A percentile compares a stretch with the other conserved stretches of the same genome.
phyloP scores from a whole-genome alignment of 2,797 vertebrate species.

The Helicolenus hilgendorfi region DNA sequence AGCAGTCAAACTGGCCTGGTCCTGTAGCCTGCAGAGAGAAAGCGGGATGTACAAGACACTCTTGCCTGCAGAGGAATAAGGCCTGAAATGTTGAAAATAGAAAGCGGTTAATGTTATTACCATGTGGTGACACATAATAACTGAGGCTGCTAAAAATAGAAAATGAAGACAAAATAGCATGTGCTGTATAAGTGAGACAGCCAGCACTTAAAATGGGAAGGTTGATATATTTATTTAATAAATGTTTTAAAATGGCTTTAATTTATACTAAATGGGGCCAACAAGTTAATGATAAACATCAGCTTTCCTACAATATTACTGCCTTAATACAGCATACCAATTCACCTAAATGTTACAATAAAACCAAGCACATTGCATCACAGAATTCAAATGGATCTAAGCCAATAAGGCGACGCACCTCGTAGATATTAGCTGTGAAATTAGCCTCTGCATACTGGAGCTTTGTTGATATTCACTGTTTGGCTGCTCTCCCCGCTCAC shows the following conservation, averaged over 20 bases:
- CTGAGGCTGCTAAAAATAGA: not conserved
- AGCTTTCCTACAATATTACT: not conserved
- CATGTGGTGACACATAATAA: not conserved
- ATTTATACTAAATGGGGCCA: not conserved
- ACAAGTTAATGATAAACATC: not conserved
- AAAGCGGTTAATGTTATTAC: constrained; percentile 17
- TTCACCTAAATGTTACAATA: not conserved
- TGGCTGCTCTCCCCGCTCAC: not conserved
- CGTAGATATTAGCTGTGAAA: constrained; percentile 4
- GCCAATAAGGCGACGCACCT: not conserved
- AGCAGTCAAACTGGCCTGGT: not conserved
- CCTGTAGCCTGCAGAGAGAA: not conserved
- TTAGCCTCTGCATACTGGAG: not conserved
- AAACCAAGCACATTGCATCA: constrained; percentile 29
- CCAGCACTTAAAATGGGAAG: not conserved
- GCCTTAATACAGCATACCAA: not conserved
- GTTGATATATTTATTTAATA: not conserved
- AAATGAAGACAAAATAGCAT: not conserved
- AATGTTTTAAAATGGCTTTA: not conserved
- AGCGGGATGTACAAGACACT: not conserved
- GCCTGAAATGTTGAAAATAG: constrained; percentile 3
- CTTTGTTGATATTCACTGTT: not conserved
- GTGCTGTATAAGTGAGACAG: not conserved
- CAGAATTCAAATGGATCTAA: not conserved
- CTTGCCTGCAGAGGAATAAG: not conserved